Percentiles rank a stretch among this genome's conserved stretches.
These are phyloP conservation scores for Cyanoderma ruficeps DNA, from an alignment of 2,113 vertebrate species.

Conservation along the genomic window DNA sequence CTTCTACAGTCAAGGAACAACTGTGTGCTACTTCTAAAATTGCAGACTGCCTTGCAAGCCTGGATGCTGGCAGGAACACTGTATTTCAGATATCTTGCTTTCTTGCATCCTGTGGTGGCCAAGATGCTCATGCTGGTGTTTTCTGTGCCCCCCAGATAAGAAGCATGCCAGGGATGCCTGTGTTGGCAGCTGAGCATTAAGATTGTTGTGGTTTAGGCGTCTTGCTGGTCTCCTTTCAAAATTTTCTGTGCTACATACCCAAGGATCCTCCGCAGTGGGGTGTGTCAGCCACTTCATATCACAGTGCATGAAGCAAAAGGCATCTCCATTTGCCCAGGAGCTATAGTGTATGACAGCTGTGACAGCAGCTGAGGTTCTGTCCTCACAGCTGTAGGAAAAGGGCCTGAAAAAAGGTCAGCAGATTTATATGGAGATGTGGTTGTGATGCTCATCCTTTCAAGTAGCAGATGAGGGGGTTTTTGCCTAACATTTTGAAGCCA, in stretches of 20 bases:
- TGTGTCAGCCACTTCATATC: slow-evolving; percentile 32
- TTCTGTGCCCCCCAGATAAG: neutral
- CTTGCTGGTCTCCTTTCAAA: slow-evolving; percentile 9
- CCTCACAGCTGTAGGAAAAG: neutral
- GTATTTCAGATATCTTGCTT: slow-evolving; percentile 19
- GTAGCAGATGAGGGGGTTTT: neutral
- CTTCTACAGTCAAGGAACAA: neutral
- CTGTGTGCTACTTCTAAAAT: neutral
- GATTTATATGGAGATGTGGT: neutral
- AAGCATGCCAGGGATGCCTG: neutral
- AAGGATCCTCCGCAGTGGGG: neutral
- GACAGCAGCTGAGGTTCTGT: neutral
- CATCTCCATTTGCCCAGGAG: neutral
- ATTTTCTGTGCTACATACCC: neutral
- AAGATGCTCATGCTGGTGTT: neutral
- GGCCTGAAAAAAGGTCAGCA: slow-evolving; percentile 4
- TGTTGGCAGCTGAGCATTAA: slow-evolving; percentile 11
- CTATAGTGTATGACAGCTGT: neutral
- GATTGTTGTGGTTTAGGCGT: neutral
- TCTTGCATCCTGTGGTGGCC: neutral
- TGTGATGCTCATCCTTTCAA: neutral
- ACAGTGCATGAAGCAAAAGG: neutral
- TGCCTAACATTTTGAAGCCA: neutral
- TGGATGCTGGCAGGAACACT: neutral
- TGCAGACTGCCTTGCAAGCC: neutral